A percentile compares a stretch with the other conserved stretches of the same genome.
Conservation (phyloP, 2,888 invertebrate genomes). For the Alviniconcha strummeri region DNA sequence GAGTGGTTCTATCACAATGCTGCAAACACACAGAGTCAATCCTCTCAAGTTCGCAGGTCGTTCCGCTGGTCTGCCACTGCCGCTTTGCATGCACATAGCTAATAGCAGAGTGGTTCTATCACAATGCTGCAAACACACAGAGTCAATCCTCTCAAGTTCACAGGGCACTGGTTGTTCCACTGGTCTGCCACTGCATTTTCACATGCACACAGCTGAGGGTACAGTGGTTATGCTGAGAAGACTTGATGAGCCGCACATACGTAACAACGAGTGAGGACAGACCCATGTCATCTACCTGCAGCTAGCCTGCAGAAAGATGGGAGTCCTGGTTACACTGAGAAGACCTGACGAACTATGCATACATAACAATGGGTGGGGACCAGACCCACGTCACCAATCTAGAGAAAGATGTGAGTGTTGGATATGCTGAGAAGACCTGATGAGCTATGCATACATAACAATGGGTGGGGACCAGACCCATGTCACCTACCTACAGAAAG, state of each 20-base stretch:
- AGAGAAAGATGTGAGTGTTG: conserved; percentile 77
- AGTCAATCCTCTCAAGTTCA: conserved; percentile 65
- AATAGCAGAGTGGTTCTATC: conserved; percentile 93
- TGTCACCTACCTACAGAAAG: no score
- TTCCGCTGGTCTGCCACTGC: conserved; percentile 73
- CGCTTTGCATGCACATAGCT: conserved; percentile 83
- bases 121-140: conserved; percentile 82
- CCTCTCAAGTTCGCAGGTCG: conserved; percentile 53
- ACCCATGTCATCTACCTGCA: conserved; percentile 60
- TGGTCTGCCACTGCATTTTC: conserved; percentile 75
- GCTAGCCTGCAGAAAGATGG: conserved; percentile 95
- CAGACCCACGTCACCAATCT: no score
- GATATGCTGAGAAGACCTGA: conserved; percentile 82
- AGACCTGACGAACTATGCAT: no score
- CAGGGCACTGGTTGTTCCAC: conserved; percentile 71
- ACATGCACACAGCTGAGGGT: conserved; percentile 89
- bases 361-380: no score
- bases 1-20: conserved; percentile 93
- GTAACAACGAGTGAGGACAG: no score
- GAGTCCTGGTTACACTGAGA: conserved; percentile 71
- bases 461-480: no score
- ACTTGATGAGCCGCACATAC: no score
- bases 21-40: conserved; percentile 73
- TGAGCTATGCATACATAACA: conserved; percentile 92
- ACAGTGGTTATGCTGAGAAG: conserved; percentile 83